phyloP scores from a whole-genome alignment of 2,888 invertebrate genomes.

The Phasia obesa region DNA sequence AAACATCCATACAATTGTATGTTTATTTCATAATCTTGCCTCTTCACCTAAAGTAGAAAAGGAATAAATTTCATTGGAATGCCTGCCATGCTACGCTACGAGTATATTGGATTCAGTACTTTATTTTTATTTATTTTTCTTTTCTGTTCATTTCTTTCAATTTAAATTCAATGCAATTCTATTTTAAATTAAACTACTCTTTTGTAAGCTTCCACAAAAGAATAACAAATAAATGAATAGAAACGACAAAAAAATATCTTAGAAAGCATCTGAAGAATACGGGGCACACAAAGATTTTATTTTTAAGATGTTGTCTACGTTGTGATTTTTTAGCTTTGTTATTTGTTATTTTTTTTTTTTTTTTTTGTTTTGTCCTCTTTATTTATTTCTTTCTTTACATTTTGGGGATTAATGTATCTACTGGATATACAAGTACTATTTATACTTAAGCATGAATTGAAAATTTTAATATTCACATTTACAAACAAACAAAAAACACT shows the following conservation, averaged over 20 bases:
- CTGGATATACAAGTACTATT: slow-evolving; percentile 43
- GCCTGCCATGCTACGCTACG: slow-evolving; percentile 63
- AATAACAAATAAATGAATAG: slow-evolving; percentile 58
- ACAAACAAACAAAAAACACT: slow-evolving; percentile 28
- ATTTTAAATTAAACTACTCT: slow-evolving; percentile 70
- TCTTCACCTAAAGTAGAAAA: slow-evolving; percentile 46
- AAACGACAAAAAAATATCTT: slow-evolving; percentile 34
- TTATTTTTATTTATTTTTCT: slow-evolving; percentile 35
- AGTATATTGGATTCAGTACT: slow-evolving; percentile 63
- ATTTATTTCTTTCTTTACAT: slow-evolving; percentile 40
- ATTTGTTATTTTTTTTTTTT: background rate
- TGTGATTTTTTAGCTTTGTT: slow-evolving; percentile 61
- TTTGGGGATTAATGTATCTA: slow-evolving; percentile 65
- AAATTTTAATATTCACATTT: slow-evolving; percentile 65
- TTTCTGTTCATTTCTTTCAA: slow-evolving; percentile 57
- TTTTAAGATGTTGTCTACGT: slow-evolving; percentile 60
- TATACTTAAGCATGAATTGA: slow-evolving; percentile 67
- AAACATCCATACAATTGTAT: slow-evolving; percentile 29
- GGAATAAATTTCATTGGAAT: slow-evolving; percentile 70
- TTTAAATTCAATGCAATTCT: slow-evolving; percentile 71
- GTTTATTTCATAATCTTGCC: slow-evolving; percentile 45
- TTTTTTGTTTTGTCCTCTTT: too few relatives aligned
- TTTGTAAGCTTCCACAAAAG: slow-evolving; percentile 59
- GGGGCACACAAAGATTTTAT: slow-evolving; percentile 37
- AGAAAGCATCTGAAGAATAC: slow-evolving; percentile 59